Base-by-base conservation (phyloP, 2,888 invertebrate genomes). In the Vanessa cardui region DNA sequence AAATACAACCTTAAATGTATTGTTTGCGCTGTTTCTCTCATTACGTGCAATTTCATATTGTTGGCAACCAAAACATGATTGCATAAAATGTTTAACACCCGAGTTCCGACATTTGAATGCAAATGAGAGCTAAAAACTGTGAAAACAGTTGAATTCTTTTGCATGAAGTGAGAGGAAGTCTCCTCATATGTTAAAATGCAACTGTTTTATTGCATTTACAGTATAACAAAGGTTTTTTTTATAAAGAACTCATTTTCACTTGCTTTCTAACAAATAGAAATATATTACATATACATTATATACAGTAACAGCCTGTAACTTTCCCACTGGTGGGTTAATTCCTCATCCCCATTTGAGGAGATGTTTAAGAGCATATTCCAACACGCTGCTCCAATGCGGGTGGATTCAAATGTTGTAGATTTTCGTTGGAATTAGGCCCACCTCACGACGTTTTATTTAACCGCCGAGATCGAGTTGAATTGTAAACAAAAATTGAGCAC, bases 41-140 rank as follows among this genome's bases (percentile, higher is more conserved):
- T 73, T 73, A 73, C 68, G 59, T 71, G 65, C 67, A 67, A 69
- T 71, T 73, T 68, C 67, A 70, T 69, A 72, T 66, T 68, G 72
- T 66, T 68, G 64, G 68, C 69, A 68, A 69, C 66, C 68, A 66
- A 64, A 72, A 72, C 70, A 70, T 66, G 72, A 70, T 72, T 70
- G 68, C 66, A 68, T 66, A 70, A 68, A 70, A 70, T 72, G 70
- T 68, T 72, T 70, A 69, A 72, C 64, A 70, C 68, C 65, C 69
- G 64, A 62, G 64, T 64, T 52, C 67, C 69, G 63, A 67, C 67
- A 69, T 72, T 71, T 71, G 64, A 71, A 72, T 71, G 71, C 72
- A 72, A 71, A 72, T 71, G 72, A 68, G 62, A 49, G 64, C 60
- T 68, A 66, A 72, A 72, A 72, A 62, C 60, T 62, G 59, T 64